phyloP scores from a whole-genome alignment of 2,113 vertebrate genomes.

The Cryptotis parvus region DNA sequence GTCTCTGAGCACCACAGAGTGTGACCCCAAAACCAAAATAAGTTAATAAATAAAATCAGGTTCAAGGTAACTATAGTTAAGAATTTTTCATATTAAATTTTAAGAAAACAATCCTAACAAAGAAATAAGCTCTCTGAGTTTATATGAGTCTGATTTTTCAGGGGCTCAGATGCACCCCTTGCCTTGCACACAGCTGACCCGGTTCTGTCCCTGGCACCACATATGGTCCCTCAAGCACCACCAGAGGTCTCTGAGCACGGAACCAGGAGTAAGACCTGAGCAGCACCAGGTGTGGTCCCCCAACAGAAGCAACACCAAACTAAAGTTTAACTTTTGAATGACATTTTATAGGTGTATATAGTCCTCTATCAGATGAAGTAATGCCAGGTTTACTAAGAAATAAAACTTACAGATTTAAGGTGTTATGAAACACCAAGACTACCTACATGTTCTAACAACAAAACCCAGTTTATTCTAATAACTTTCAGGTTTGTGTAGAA shows the following conservation, averaged over 20 bases:
- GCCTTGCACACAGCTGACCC: no score
- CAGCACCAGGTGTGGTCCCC: no score
- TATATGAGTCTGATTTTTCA: constrained; percentile 7
- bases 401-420: constrained; percentile 36
- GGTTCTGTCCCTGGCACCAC: no score
- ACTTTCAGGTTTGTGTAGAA: constrained; percentile 35
- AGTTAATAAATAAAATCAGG: neutral
- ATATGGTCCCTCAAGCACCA: no score
- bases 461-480: constrained; percentile 48
- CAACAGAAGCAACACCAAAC: no score
- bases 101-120: constrained; percentile 4
- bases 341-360: constrained; percentile 41
- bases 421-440: neutral
- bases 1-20: no score
- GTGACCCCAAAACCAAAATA: no score
- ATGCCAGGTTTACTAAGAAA: constrained; percentile 61
- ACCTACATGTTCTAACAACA: constrained; percentile 26
- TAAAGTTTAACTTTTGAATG: constrained; percentile 50
- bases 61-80: constrained; percentile 35
- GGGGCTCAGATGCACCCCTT: no score
- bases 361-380: constrained; percentile 60
- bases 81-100: constrained; percentile 32
- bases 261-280: no score
- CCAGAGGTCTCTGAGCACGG: no score
- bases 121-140: constrained; percentile 52